Conservation (phyloP, 2,797 vertebrate genomes). For the Mastacembelus armatus region DNA sequence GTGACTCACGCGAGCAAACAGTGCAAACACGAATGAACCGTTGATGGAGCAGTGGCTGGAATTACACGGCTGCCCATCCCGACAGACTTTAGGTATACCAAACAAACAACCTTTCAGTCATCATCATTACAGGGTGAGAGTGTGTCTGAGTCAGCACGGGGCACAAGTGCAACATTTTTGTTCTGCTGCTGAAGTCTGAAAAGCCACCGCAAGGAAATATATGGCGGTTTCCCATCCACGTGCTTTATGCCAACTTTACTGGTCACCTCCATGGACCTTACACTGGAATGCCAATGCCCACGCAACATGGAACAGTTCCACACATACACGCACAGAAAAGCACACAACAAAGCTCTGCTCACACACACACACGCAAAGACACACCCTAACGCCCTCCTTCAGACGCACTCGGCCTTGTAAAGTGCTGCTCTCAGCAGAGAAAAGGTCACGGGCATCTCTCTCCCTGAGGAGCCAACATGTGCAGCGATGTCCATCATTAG, state of each 20-base stretch:
- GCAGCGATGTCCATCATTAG: conserved; percentile 63
- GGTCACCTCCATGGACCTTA: conserved; percentile 38
- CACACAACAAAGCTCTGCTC: no score
- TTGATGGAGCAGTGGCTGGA: conserved; percentile 60
- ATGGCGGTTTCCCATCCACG: not conserved
- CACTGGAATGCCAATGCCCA: conserved; percentile 51
- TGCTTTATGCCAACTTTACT: conserved; percentile 16
- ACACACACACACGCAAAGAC: conserved; percentile 18
- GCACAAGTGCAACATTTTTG: conserved; percentile 19
- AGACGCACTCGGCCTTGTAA: conserved; percentile 42
- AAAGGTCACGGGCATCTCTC: conserved; percentile 61
- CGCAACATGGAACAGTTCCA: conserved; percentile 32
- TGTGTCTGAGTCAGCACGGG: conserved; percentile 19
- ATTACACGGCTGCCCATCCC: conserved; percentile 22
- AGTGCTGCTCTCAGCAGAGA: conserved; percentile 61
- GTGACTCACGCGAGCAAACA: conserved; percentile 37
- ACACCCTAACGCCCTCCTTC: conserved; percentile 48
- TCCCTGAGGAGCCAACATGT: conserved; percentile 42
- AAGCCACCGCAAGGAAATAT: not conserved
- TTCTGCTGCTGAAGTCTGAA: conserved; percentile 26
- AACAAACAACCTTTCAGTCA: conserved; percentile 53
- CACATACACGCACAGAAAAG: no score
- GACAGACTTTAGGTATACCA: conserved; percentile 36
- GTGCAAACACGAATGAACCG: conserved; percentile 42
- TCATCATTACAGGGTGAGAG: conserved; percentile 13